phyloP scores from a whole-genome alignment of 2,797 vertebrate species.

The Chromis chromis region DNA sequence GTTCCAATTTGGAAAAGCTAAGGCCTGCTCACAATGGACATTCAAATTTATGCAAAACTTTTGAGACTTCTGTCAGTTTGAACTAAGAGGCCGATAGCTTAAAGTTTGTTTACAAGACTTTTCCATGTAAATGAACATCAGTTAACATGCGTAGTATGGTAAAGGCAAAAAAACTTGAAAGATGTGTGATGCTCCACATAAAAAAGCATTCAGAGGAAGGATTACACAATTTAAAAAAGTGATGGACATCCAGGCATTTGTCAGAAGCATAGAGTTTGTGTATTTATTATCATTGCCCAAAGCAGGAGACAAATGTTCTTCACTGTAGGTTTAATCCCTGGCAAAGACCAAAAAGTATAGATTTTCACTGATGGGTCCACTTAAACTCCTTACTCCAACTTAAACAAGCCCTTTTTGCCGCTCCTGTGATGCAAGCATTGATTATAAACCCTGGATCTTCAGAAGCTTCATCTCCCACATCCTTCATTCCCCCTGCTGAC shows the following conservation, averaged over 20 bases:
- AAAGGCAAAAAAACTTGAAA: too few species aligned
- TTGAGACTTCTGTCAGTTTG: background rate
- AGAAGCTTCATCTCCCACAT: constrained; percentile 16
- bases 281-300: too few species aligned
- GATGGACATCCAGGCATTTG: too few species aligned
- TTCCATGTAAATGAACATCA: too few species aligned
- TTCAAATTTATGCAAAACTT: background rate
- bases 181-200: too few species aligned
- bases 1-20: background rate
- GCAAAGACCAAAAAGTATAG: background rate
- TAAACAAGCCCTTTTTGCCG: background rate
- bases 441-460: background rate
- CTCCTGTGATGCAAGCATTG: background rate
- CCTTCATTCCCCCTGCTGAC: background rate
- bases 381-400: background rate
- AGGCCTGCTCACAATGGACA: background rate
- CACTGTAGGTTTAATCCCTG: too few species aligned
- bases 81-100: background rate
- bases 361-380: background rate
- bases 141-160: too few species aligned
- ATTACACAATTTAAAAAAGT: too few species aligned
- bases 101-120: background rate
- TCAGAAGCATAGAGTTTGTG: too few species aligned
- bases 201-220: too few species aligned
- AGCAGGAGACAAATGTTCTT: too few species aligned